Base-by-base conservation (phyloP, 92 coral and sea anemone genomes). In the Muricea muricata region DNA sequence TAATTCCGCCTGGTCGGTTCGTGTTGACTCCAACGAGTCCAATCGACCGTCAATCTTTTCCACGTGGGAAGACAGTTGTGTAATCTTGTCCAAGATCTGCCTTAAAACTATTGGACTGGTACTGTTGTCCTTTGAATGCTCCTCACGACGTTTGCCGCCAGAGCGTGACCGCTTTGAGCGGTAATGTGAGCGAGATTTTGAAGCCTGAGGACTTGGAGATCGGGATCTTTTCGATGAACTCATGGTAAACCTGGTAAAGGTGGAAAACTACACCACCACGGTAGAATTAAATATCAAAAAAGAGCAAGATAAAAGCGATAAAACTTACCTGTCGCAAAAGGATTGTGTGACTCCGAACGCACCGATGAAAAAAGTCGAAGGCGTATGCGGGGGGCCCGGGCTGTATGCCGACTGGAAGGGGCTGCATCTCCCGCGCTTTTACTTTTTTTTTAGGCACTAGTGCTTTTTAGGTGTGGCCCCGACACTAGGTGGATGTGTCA, bases 381-480 rank as follows among this genome's bases (percentile, higher is more conserved):
- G 0, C 61, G 61, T 2, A 54, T 0, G 23, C 61, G 14, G 61
- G 23, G 61, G 23, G 14, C 24, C 61, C 61, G 14, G 0, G n/a
- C n/a, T 14, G 14, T 20, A 25, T 54, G 61, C 61, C 4, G 4
- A 23, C 4, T 54, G 61, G 61, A 0, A 14, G 25, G 61, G 61
- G 61, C 61, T 50, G n/a, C n/a, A n/a, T n/a, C n/a, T 50, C 58
- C 58, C 23, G 58, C 58, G 58, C 58, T 50, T 13, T 20, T 3
- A 3, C 17, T 50, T 50, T 50, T n/a, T n/a, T 20, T 10, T 20
- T 3, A 13, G 8, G 8, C 58, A 50, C n/a, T n/a, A n/a, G n/a
- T 50, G 58, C 48, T 69, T 69, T 31, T 34, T 4, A 69, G 5
- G n/a, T 34, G 75, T 69, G 75, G 75, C 75, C 34, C 75, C 42